Evolutionary conservation across 2,113 vertebrate species (phyloP).

Genomic region (Lathamus discolor): DNA sequence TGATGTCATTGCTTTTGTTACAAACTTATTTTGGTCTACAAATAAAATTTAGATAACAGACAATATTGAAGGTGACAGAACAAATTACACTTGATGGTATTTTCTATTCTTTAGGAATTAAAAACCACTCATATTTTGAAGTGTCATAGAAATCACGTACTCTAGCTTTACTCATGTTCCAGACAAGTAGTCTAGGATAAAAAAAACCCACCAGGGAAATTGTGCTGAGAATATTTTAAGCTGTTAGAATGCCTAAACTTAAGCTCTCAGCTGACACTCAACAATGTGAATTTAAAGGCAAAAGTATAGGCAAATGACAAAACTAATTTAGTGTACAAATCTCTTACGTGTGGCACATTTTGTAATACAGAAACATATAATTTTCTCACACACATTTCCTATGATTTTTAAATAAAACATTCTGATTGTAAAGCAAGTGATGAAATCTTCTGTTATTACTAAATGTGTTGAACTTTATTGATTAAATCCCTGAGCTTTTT

Average conservation of each 20-base stretch:
- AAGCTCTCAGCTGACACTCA: background rate
- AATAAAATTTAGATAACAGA: background rate
- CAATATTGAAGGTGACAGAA: background rate
- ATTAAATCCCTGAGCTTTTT: background rate
- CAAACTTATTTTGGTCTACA: background rate
- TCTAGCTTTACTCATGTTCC: background rate
- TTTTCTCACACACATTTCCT: background rate
- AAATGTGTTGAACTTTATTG: background rate
- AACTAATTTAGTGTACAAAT: background rate
- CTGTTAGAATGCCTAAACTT: background rate
- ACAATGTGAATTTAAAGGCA: background rate
- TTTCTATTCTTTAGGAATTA: background rate
- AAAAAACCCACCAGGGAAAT: background rate
- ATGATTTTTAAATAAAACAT: background rate
- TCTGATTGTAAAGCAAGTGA: background rate
- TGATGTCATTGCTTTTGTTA: background rate
- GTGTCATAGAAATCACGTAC: background rate
- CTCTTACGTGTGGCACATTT: background rate
- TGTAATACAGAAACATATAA: background rate
- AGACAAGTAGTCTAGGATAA: background rate
- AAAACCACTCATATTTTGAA: background rate
- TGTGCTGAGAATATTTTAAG: background rate
- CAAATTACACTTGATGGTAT: background rate
- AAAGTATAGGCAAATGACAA: background rate
- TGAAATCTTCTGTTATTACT: background rate